Evolutionary conservation across 2,888 invertebrate species (phyloP), one percentile per base, ranked within the genome.

Genomic region (Clitarchus hookeri): DNA sequence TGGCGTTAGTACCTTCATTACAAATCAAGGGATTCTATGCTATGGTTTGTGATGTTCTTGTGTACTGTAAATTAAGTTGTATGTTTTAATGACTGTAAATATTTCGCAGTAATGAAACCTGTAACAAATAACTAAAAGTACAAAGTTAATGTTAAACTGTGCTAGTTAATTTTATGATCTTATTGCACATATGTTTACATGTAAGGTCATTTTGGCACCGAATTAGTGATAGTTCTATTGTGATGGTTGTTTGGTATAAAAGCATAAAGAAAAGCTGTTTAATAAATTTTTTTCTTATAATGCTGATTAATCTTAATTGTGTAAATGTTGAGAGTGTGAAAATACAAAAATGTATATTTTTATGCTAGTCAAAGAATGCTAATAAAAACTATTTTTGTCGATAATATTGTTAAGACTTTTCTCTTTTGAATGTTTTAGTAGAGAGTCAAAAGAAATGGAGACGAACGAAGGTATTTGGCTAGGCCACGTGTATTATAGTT

Each of bases 341-440:
- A 84, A 44, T 84, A 27, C 48, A 48, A 65, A 85, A 88, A 88
- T 87, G 87, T 87, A 87, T 88, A 88, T 88, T 87, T 87, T 88
- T 88, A 88, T 88, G 88, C 88, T 88, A 88, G 88, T 88, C 88
- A 88, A 86, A 84, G 82, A 85, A 84, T 86, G 84, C 86, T 83
- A 65, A 83, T 44, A 77, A 86, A 87, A 87, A 88, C 88, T 88
- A 88, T 88, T 87, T 88, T 88, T 87, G 86, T 87, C 87, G 87
- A 88, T 88, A 87, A 86, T 84, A 87, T 54, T 85, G 84, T 86
- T 86, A 86, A 86, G 84, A 87, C 84, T 87, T 86, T 85, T 86
- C 87, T 86, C 86, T 87, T 87, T 86, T 86, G 86, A 87, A 85
- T 86, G 86, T 87, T 86, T 86, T 54, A 84, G 16, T 27, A 36